These are phyloP conservation scores for Criorhina ranunculi DNA, from an alignment of 2,888 invertebrate species.

Conservation along the genomic window DNA sequence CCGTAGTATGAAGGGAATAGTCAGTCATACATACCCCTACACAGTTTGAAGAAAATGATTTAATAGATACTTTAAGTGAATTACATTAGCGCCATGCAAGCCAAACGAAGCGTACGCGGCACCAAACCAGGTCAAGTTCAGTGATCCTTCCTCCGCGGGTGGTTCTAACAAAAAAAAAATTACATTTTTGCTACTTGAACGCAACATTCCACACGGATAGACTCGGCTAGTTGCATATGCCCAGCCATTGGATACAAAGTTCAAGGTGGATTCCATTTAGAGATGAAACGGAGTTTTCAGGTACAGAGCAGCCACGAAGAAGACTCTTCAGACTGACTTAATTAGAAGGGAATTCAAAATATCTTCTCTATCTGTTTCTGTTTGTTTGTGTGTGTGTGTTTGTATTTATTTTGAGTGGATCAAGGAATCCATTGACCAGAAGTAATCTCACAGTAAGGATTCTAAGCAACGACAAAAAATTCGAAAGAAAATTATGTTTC, in stretches of 20 bases:
- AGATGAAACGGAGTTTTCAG: slow-evolving; percentile 35
- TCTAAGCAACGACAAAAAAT: no score
- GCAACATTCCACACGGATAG: neutral
- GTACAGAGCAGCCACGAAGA: neutral
- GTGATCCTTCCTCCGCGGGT: slow-evolving; percentile 16
- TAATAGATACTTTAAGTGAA: slow-evolving; percentile 69
- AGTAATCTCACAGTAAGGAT: no score
- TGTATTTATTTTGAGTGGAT: slow-evolving; percentile 18
- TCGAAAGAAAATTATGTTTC: no score
- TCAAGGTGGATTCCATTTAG: slow-evolving; percentile 73
- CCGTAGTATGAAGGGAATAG: neutral
- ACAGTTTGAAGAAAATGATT: slow-evolving; percentile 10
- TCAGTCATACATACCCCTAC: no score
- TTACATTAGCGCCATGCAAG: slow-evolving; percentile 49
- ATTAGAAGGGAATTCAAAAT: slow-evolving; percentile 52
- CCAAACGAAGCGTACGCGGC: slow-evolving; percentile 1
- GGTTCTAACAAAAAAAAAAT: slow-evolving; percentile 12
- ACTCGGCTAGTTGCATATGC: neutral
- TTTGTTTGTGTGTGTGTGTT: neutral
- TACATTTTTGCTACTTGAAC: neutral
- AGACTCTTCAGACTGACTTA: slow-evolving; percentile 59
- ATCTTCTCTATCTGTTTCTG: neutral
- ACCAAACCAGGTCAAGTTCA: slow-evolving; percentile 68
- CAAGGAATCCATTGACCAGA: slow-evolving; percentile 11
- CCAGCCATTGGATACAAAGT: slow-evolving; percentile 13